Base-by-base conservation (phyloP, 2,888 invertebrate genomes). In the Diaphora mendica region DNA sequence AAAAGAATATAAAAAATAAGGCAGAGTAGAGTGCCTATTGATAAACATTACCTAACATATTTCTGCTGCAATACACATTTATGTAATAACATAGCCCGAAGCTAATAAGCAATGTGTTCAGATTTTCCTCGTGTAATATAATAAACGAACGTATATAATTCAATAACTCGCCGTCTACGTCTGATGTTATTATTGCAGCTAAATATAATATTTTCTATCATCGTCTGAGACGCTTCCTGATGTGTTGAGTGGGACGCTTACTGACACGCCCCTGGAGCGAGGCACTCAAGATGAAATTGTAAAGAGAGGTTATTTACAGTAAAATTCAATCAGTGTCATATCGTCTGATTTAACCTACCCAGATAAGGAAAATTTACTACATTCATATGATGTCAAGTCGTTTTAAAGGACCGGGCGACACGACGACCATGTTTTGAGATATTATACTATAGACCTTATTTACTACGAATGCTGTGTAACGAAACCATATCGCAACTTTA, bases 171-270 rank as follows among this genome's bases (percentile, higher is more conserved):
- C 48, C 51, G 64, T 69, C 59, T 65, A 69, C 66, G 42, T 44
- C 65, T 73, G 42, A 48, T 13, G 69, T 64, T 69, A 73, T 64
- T 68, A 72, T 71, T 65, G 30, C 66, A 68, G 75, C 74, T 75
- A 74, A 76, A 78, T 77, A 79, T 39, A 15, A 79, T 82, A 82
- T 79, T 79, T 80, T 77, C 77, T 72, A 76, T 80, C 78, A 81
- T 72, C 74, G 87, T 86, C 86, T 88, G 81, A 59, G 68, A 72
- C 71, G 81, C 83, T 87, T 86, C 88, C 87, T 84, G 80, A 79
- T 81, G 82, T 81, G 79, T 79, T 83, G 82, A 84, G 80, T 81
- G 82, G 77, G 74, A 81, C 87, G 85, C 85, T 83, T 77, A 80
- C 74, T 67, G 77, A 71, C 78, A 84, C 87, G 86, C 83, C 83